Conservation (phyloP, 2,797 vertebrate species). For the Aeoliscus strigatus region DNA sequence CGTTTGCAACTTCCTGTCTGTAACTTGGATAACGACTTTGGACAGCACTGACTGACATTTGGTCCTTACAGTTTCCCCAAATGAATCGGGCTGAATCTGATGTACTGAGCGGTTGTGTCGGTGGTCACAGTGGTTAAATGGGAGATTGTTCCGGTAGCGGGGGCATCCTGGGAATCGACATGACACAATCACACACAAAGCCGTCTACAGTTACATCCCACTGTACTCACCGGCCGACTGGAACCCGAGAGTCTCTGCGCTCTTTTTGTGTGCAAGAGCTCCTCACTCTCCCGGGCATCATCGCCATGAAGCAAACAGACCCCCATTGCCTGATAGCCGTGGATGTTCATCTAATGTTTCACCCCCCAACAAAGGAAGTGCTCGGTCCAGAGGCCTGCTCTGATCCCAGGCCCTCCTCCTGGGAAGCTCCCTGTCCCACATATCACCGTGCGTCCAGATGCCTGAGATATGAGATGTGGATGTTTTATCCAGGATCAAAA, state of each 20-base stretch:
- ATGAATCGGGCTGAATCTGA: too few relatives aligned
- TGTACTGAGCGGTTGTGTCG: too few relatives aligned
- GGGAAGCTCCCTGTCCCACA: constrained; percentile 45
- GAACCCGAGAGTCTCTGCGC: constrained; percentile 56
- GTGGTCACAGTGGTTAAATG: too few relatives aligned
- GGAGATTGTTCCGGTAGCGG: constrained; percentile 3
- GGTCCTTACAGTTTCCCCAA: too few relatives aligned
- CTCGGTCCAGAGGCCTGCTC: constrained; percentile 30
- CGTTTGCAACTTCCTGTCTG: too few relatives aligned
- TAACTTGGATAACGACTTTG: too few relatives aligned
- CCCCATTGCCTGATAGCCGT: constrained; percentile 42
- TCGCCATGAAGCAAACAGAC: constrained; percentile 40
- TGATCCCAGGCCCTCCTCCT: constrained; percentile 39
- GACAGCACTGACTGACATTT: too few relatives aligned
- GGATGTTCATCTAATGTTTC: constrained; percentile 66
- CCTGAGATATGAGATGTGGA: too few relatives aligned
- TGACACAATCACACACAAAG: constrained; percentile 39
- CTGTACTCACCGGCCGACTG: constrained; percentile 40
- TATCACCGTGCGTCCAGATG: too few relatives aligned
- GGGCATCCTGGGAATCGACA: constrained; percentile 39
- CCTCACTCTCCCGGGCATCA: constrained; percentile 56
- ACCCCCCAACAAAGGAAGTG: constrained; percentile 54
- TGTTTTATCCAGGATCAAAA: too few relatives aligned
- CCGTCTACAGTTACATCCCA: constrained; percentile 58
- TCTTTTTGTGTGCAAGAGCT: constrained; percentile 40